These are phyloP conservation scores for Varecia variegata DNA, from an alignment of 2,797 vertebrate genomes.

Conservation along the genomic window DNA sequence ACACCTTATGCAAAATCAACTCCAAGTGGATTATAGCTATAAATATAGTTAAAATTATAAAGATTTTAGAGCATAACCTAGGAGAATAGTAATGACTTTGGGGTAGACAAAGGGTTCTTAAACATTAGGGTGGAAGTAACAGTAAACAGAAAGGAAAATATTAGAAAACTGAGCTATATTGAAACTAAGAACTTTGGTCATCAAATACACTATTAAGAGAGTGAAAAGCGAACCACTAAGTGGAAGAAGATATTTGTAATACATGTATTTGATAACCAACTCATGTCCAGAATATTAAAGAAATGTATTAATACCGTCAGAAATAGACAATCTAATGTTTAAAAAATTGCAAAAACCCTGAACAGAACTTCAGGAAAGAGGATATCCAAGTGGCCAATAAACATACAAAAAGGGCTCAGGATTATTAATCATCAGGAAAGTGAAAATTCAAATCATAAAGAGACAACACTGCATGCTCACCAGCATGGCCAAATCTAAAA, in stretches of 20 bases:
- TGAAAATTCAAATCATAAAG: background rate
- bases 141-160: background rate
- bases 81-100: background rate
- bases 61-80: background rate
- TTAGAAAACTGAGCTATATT: background rate
- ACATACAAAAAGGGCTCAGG: background rate
- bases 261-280: background rate
- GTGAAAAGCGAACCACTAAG: background rate
- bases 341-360: background rate
- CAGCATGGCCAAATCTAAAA: background rate
- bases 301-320: no score
- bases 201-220: background rate
- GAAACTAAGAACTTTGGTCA: background rate
- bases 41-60: slow-evolving; percentile 1
- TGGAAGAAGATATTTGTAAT: background rate
- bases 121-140: background rate
- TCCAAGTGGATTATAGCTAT: background rate
- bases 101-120: background rate
- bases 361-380: background rate
- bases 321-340: background rate
- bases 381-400: background rate
- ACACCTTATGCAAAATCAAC: background rate
- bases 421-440: background rate
- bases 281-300: background rate
- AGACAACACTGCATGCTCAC: background rate